These are phyloP conservation scores for Drosophila kanekoi DNA, from an alignment of 2,888 invertebrate genomes.

Conservation along the genomic window DNA sequence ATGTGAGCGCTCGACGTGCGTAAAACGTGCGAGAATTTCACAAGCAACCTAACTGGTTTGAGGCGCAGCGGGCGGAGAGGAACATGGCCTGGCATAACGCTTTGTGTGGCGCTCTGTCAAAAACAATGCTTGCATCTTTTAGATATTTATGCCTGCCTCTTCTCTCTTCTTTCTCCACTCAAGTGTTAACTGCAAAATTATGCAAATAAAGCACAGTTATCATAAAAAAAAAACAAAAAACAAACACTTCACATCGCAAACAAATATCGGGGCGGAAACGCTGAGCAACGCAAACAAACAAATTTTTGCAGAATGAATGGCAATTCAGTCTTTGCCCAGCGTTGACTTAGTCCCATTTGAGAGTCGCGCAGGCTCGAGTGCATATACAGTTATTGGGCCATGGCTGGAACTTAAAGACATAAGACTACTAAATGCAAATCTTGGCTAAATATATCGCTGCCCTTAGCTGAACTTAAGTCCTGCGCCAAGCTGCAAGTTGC, in stretches of 20 bases:
- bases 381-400: constrained; percentile 39
- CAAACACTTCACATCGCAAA: constrained; percentile 44
- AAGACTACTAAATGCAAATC: constrained; percentile 74
- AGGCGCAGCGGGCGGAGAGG: constrained; percentile 18
- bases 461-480: constrained; percentile 39
- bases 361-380: constrained; percentile 26
- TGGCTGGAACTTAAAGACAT: constrained; percentile 60
- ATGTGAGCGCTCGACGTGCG: constrained; percentile 53
- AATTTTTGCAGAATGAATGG: constrained; percentile 36
- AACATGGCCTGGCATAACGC: not conserved
- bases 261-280: constrained; percentile 43
- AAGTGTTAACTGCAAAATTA: constrained; percentile 64
- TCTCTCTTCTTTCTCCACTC: constrained; percentile 27
- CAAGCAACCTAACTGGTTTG: constrained; percentile 42
- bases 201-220: constrained; percentile 62
- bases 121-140: constrained; percentile 55
- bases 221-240: constrained; percentile 19
- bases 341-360: constrained; percentile 47
- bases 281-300: constrained; percentile 48
- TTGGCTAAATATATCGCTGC: constrained; percentile 69
- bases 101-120: constrained; percentile 17
- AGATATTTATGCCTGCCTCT: constrained; percentile 35
- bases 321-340: constrained; percentile 19
- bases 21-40: constrained; percentile 73
- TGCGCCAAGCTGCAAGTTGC: constrained; percentile 36